phyloP scores from a whole-genome alignment of 2,113 vertebrate genomes.

The Anas platyrhynchos region DNA sequence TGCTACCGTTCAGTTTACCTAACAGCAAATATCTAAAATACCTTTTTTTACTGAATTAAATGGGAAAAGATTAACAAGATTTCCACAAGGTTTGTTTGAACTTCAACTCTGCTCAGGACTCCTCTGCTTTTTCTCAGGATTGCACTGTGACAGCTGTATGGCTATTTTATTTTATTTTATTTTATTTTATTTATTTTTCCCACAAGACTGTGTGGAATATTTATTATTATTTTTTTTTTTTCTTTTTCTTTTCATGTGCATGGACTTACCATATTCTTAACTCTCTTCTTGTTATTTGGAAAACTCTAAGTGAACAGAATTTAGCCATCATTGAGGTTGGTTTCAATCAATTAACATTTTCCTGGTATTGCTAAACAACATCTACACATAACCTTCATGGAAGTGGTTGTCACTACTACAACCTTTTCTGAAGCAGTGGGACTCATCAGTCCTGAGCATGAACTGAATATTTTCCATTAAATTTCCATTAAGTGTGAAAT shows the following conservation, averaged over 20 bases:
- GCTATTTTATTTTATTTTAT: not conserved
- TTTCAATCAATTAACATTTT: not conserved
- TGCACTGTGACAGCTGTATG: not conserved
- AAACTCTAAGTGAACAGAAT: not conserved
- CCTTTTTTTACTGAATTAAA: not conserved
- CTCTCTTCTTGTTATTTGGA: not conserved
- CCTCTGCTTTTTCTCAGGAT: not conserved
- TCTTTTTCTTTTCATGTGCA: fast-evolving
- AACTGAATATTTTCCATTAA: not conserved
- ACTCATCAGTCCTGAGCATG: not conserved
- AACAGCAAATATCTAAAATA: not conserved
- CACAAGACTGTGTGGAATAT: not conserved
- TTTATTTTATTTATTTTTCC: too few species aligned
- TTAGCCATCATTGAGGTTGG: not conserved
- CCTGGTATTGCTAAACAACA: not conserved
- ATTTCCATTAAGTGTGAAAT: not conserved
- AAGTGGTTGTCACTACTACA: not conserved
- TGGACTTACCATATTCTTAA: not conserved
- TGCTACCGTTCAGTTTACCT: not conserved
- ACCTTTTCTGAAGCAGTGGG: not conserved
- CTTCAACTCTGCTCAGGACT: not conserved
- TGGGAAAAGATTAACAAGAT: not conserved
- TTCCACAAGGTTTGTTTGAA: not conserved
- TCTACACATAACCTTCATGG: not conserved
- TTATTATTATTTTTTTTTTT: not conserved